Evolutionary conservation across 1,140 invertebrate species (phyloP).

Genomic region (Druon quercuslanigerum): DNA sequence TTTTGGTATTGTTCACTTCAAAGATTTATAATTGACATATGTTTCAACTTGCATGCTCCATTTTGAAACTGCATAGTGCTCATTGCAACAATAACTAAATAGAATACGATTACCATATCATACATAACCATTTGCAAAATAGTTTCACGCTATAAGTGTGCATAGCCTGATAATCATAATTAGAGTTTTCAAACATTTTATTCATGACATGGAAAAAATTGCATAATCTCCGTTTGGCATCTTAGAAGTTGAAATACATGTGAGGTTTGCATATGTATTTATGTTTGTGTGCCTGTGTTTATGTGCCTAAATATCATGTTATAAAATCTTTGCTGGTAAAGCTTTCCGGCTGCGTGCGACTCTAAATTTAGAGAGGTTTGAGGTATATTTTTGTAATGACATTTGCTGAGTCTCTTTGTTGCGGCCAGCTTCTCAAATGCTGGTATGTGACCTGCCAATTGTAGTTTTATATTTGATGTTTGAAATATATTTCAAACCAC

Average conservation of each 20-base stretch:
- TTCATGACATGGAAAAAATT: slow-evolving; percentile 1
- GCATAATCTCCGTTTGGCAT: slow-evolving; percentile 38
- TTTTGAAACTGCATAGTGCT: too few species aligned
- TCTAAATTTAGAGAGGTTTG: slow-evolving; percentile 50
- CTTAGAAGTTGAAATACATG: slow-evolving; percentile 36
- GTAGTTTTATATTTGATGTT: slow-evolving; percentile 42
- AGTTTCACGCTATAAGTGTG: neutral
- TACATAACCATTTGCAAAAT: neutral
- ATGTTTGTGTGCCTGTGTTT: neutral
- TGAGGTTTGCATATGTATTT: slow-evolving; percentile 15
- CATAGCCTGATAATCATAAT: neutral
- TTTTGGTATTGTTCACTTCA: too few species aligned
- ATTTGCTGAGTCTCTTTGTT: slow-evolving; percentile 54
- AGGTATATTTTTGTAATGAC: slow-evolving; percentile 56
- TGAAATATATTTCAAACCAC: neutral
- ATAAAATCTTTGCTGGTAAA: neutral
- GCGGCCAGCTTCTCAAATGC: slow-evolving; percentile 54
- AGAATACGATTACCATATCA: too few species aligned
- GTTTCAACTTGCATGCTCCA: too few species aligned
- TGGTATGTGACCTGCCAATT: slow-evolving; percentile 53
- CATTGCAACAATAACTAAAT: too few species aligned
- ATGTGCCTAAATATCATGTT: slow-evolving; percentile 16
- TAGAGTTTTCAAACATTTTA: neutral
- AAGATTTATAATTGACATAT: too few species aligned
- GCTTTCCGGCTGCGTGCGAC: slow-evolving; percentile 31